phyloP scores from a whole-genome alignment of 1,140 invertebrate species.

The Drosophila ficusphila region DNA sequence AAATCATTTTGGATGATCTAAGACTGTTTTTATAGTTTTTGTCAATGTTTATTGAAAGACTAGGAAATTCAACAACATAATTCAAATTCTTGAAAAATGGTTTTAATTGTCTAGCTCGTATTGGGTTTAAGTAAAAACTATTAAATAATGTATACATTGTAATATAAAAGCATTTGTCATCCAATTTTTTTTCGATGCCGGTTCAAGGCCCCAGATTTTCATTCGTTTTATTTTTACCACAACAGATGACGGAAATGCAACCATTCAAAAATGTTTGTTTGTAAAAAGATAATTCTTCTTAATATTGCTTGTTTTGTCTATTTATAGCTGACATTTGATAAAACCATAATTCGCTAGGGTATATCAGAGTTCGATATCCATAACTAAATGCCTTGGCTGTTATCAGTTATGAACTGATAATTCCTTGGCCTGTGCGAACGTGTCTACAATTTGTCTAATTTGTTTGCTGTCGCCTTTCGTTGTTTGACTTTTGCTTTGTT shows the following conservation, averaged over 20 bases:
- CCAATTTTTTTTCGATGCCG: background rate
- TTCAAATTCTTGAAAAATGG: too few relatives aligned
- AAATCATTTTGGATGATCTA: too few relatives aligned
- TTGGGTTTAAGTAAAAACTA: background rate
- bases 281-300: background rate
- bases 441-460: slow-evolving; percentile 46
- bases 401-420: slow-evolving; percentile 53
- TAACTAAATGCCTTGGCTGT: background rate
- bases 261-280: slow-evolving; percentile 19
- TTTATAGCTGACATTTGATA: background rate
- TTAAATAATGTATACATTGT: background rate
- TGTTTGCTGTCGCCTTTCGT: slow-evolving; percentile 64
- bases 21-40: too few relatives aligned
- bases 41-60: too few relatives aligned
- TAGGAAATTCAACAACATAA: too few relatives aligned
- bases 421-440: slow-evolving; percentile 9
- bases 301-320: background rate
- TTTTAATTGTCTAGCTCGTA: too few relatives aligned
- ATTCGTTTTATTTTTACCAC: slow-evolving; percentile 5
- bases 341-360: slow-evolving; percentile 1
- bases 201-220: slow-evolving; percentile 7
- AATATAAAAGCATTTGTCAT: background rate
- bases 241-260: slow-evolving; percentile 10
- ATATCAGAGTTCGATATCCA: background rate
- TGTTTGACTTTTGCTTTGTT: slow-evolving; percentile 58